Conservation (phyloP, 2,888 invertebrate genomes). For the Criorhina ranunculi region DNA sequence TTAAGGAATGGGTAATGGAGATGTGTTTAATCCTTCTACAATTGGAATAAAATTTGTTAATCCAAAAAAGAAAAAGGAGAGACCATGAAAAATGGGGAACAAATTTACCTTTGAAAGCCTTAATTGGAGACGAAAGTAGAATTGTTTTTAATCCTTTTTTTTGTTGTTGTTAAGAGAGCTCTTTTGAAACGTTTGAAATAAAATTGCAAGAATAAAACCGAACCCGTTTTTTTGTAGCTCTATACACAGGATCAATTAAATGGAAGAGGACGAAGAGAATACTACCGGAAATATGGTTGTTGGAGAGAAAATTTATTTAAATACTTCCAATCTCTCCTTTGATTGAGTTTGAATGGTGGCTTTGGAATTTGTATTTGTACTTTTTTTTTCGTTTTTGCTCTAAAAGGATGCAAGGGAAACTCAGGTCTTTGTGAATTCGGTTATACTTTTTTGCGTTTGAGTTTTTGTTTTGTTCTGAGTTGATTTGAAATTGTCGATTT, state of each 20-base stretch:
- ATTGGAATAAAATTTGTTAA: conserved; percentile 3
- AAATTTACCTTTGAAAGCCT: conserved; percentile 32
- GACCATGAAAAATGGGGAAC: conserved; percentile 8
- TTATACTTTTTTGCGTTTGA: too few species aligned
- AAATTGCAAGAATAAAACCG: conserved; percentile 17
- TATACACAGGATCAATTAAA: conserved; percentile 32
- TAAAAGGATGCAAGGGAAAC: conserved; percentile 17
- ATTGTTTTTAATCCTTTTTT: conserved; percentile 6
- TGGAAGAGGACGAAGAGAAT: background rate
- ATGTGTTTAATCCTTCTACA: conserved; percentile 13
- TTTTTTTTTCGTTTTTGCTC: background rate
- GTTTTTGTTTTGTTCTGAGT: background rate
- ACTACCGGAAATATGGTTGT: conserved; percentile 5
- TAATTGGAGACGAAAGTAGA: conserved; percentile 34
- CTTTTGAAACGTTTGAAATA: conserved; percentile 21
- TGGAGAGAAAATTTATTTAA: conserved; percentile 11
- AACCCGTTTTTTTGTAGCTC: background rate
- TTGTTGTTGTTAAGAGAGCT: too few species aligned
- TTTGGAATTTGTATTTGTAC: background rate
- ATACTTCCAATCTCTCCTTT: conserved; percentile 24
- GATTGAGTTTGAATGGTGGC: conserved; percentile 17
- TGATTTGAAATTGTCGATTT: background rate
- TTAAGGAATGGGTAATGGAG: background rate
- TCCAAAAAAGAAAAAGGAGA: background rate
- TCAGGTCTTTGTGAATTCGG: background rate